Base-by-base conservation (phyloP, 64 coral and sea anemone genomes). In the Pocillopora damicornis region DNA sequence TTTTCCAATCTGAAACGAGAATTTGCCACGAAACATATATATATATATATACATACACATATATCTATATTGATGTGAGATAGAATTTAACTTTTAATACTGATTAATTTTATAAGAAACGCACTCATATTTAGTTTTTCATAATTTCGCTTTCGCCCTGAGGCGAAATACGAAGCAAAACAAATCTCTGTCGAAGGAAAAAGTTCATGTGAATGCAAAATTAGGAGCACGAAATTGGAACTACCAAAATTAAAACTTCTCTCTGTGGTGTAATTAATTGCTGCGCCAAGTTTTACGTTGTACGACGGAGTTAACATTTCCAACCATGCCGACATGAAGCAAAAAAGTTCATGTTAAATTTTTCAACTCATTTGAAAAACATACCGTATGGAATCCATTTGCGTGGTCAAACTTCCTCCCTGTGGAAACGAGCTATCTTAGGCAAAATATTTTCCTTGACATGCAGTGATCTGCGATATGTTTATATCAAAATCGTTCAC, bases 181-280 rank as follows among this genome's bases (percentile, higher is more conserved):
- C n/a, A 72, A 72, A 23, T 68, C 63, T 83, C 5, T 13, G 10
- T 37, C 22, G 13, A 63, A 58, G 51, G 26, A 11, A n/a, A 85
- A 56, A 57, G 67, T 68, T 85, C 58, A 30, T 16, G 22, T 67
- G 34, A 79, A 85, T 72, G 9, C 75, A 11, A 72, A 72, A 69
- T 72, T 45, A 72, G 71, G 72, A 26, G 63, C 65, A 65, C 37
- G 64, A 85, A 73, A 20, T 67, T 17, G 64, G 37, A 65, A 45
- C 80, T 34, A 83, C 37, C 69, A 25, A 20, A 25, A 57, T 57
- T 51, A 11, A 85, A 56, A 15, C 20, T 14, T 15, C 60, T 26
- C 20, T 30, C 63, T 25, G 63, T 72, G 67, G n/a, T 23, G 22
- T 15, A 83, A 83, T 83, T 85, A 85, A 57, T 69, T 66, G n/a